Percentiles rank a stretch among this genome's conserved stretches.
Conservation (phyloP, 1,140 invertebrate genomes). For the Ectropis grisescens region DNA sequence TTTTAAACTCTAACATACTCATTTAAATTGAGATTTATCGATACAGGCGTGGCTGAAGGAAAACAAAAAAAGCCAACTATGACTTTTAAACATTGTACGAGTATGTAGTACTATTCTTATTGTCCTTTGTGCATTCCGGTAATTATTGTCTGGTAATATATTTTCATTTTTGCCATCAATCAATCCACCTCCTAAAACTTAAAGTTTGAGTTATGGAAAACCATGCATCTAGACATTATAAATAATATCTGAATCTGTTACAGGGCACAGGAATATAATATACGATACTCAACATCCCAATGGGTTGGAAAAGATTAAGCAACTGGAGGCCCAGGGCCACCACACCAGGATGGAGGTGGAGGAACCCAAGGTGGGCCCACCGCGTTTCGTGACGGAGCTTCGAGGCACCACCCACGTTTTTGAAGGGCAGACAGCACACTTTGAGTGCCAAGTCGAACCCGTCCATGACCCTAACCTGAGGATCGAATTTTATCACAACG, state of each 20-base stretch:
- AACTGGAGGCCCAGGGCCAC: slow-evolving; percentile 87
- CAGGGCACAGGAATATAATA: slow-evolving; percentile 85
- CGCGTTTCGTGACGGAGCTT: slow-evolving; percentile 86
- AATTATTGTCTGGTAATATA: too few relatives aligned
- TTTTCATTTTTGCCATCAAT: too few relatives aligned
- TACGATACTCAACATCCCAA: slow-evolving; percentile 94
- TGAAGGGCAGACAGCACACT: slow-evolving; percentile 90
- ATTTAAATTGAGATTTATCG: slow-evolving; percentile 8
- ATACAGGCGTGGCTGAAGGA: too few relatives aligned
- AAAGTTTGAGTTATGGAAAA: too few relatives aligned
- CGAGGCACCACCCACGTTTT: slow-evolving; percentile 86
- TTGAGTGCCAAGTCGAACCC: slow-evolving; percentile 93
- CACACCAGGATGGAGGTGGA: slow-evolving; percentile 84
- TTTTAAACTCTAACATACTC: slow-evolving; percentile 3
- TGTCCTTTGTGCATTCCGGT: too few relatives aligned
- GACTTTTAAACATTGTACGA: too few relatives aligned
- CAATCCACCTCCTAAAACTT: too few relatives aligned
- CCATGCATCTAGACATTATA: too few relatives aligned
- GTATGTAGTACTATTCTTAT: too few relatives aligned
- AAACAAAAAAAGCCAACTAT: too few relatives aligned
- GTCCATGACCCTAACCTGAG: slow-evolving; percentile 91
- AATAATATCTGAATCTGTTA: too few relatives aligned
- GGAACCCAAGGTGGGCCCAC: slow-evolving; percentile 82
- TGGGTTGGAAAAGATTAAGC: slow-evolving; percentile 91
- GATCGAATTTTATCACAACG: slow-evolving; percentile 93